Conservation (phyloP, 2,113 vertebrate genomes). For the Boleophthalmus pectinirostris region DNA sequence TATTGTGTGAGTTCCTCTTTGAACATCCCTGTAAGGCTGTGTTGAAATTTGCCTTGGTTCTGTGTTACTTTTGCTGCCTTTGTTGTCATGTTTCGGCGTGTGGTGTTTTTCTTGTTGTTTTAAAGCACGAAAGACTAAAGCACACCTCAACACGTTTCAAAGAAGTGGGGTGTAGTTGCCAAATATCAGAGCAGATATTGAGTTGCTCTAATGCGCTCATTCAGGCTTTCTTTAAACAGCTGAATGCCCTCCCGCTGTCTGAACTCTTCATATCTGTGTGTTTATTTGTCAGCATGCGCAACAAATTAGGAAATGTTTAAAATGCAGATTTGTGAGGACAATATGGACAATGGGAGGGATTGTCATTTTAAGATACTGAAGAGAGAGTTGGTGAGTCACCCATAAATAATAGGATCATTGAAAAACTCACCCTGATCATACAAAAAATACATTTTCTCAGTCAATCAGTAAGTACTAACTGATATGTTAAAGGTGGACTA, state of each 20-base stretch:
- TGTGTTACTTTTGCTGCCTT: conserved; percentile 57
- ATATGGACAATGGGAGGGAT: neutral
- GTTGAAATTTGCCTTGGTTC: conserved; percentile 50
- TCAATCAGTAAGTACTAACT: too few species aligned
- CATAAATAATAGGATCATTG: too few species aligned
- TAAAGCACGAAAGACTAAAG: conserved; percentile 39
- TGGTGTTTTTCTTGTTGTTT: conserved; percentile 55
- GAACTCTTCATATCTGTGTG: conserved; percentile 10
- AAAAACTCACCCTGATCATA: too few species aligned
- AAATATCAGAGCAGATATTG: conserved; percentile 47
- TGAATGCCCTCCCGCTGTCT: conserved; percentile 33
- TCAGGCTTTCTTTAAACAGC: conserved; percentile 45
- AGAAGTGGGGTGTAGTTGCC: conserved; percentile 45
- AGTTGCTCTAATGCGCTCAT: conserved; percentile 34
- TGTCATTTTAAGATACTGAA: too few species aligned
- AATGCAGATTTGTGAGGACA: neutral
- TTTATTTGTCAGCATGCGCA: conserved; percentile 36
- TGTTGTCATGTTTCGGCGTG: conserved; percentile 40
- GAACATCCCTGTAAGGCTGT: conserved; percentile 51
- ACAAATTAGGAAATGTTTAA: conserved; percentile 28
- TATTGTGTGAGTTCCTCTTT: conserved; percentile 53
- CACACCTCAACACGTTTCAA: conserved; percentile 43
- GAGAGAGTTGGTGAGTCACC: too few species aligned
- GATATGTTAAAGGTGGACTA: too few species aligned
- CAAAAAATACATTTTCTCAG: too few species aligned